phyloP scores from a whole-genome alignment of 1,140 invertebrate genomes.

The Tetramorium alpestre region DNA sequence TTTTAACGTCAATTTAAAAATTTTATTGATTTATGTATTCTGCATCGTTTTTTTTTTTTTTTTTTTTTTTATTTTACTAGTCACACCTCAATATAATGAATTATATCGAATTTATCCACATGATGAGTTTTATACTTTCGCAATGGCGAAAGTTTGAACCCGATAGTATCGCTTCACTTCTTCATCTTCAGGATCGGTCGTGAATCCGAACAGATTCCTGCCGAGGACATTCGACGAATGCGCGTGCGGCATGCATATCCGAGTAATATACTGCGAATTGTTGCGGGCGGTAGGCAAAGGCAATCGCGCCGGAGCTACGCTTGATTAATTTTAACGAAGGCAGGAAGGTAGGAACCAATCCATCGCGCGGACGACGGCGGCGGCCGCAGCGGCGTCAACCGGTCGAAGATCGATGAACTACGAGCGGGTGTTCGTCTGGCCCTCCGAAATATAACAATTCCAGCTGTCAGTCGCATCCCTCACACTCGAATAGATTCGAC shows the following conservation, averaged over 20 bases:
- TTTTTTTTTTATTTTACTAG: not conserved
- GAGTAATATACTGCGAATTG: constrained; percentile 30
- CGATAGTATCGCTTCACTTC: not conserved
- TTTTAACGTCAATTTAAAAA: not conserved
- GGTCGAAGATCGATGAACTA: constrained; percentile 64
- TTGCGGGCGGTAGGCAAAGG: constrained; percentile 36
- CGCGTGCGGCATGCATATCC: constrained; percentile 5
- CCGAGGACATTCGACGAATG: not conserved
- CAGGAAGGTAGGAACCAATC: constrained; percentile 45
- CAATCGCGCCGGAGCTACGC: constrained; percentile 43
- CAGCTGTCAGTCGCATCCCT: constrained; percentile 69
- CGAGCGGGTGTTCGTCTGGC: constrained; percentile 24
- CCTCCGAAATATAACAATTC: constrained; percentile 64
- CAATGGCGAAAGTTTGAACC: too few relatives aligned
- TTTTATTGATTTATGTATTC: not conserved
- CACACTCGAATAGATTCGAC: constrained; percentile 58
- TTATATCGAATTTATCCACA: not conserved
- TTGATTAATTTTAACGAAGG: constrained; percentile 58
- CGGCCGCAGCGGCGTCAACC: constrained; percentile 9
- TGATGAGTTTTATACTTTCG: not conserved
- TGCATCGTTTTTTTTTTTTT: not conserved
- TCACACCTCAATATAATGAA: not conserved
- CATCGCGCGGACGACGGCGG: not conserved
- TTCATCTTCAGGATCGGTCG: not conserved
- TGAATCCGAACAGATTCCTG: not conserved